Conservation (phyloP, 2,113 vertebrate species). For the Oncorhynchus mykiss region DNA sequence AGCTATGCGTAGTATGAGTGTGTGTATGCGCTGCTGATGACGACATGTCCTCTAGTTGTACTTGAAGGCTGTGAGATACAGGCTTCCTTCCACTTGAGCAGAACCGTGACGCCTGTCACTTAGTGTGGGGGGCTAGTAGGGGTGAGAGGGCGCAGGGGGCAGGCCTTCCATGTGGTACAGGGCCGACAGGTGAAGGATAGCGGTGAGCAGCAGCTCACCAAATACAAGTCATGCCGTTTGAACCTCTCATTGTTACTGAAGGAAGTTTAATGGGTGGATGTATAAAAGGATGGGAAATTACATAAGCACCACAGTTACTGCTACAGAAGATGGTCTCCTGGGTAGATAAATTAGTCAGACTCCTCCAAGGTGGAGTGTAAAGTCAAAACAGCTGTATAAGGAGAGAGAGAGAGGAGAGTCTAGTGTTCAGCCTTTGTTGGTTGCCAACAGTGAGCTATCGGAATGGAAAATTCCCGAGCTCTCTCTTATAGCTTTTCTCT, state of each 20-base stretch:
- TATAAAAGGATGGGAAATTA: slow-evolving; percentile 8
- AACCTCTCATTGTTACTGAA: background rate
- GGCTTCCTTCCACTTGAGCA: slow-evolving; percentile 56
- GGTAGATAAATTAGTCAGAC: background rate
- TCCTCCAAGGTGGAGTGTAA: slow-evolving; percentile 18
- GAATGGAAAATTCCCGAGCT: background rate
- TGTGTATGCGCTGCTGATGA: slow-evolving; percentile 26
- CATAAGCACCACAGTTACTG: background rate
- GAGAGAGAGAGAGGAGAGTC: slow-evolving; percentile 20
- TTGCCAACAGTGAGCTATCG: slow-evolving; percentile 25
- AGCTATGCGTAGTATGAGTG: background rate
- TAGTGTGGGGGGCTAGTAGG: slow-evolving; percentile 35
- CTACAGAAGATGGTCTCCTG: background rate
- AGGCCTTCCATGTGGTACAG: slow-evolving; percentile 24
- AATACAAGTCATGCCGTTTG: background rate
- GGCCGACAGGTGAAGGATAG: slow-evolving; percentile 60
- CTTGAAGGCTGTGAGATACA: slow-evolving; percentile 67
- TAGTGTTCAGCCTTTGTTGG: slow-evolving; percentile 41
- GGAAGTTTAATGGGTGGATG: slow-evolving; percentile 18
- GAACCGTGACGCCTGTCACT: slow-evolving; percentile 75
- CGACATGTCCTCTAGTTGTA: slow-evolving; percentile 65
- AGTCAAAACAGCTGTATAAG: slow-evolving; percentile 45
- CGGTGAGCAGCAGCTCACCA: slow-evolving; percentile 52
- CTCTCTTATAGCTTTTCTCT: slow-evolving; percentile 19
- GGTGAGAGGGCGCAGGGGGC: slow-evolving; percentile 26